Base-by-base conservation (phyloP, 1,140 invertebrate genomes). In the Sinonovacula constricta region DNA sequence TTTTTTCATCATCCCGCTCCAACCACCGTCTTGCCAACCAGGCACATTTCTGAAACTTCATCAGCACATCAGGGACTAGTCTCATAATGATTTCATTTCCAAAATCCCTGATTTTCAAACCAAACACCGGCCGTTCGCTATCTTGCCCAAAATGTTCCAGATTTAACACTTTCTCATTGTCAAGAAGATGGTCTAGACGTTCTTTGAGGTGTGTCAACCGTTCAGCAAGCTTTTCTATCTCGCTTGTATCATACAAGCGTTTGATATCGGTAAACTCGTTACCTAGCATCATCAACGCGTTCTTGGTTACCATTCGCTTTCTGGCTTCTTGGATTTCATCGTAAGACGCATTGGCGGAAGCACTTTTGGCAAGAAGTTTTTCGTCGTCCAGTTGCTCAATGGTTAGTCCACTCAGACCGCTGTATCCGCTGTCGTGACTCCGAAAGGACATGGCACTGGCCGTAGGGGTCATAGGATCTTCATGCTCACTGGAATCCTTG, bases 121-220 rank as follows among this genome's bases (percentile, higher is more conserved):
- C 79, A 54, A 80, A 72, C 0, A 87, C 79, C 4, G 82, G 59
- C 36, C 69, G 69, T 60, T 82, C 82, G 53, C 88, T 89, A 26
- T 89, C 88, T 49, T 84, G 79, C 36, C 86, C 81, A 33, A 86
- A 85, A n/a, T 87, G 59, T 57, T 87, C 84, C 0, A 80, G 74
- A 57, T 85, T 83, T 15, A 88, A 75, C 51, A 72, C 68, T 15
- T 80, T 80, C 68, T 89, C 87, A 22, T 86, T 81, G 31, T 88
- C 87, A n/a, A 89, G 78, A 1, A 88, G 71, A 57, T 82, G 83
- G 26, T 89, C 88, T 49, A 85, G 54, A 39, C 86, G 81, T 31
- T 88, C 88, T 75, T 87, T 88, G 0, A 89, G 24, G 49, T 83
- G 85, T n/a, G 83, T 81, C 26, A 89, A 71, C 65, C 87, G 76